A percentile compares a stretch with the other conserved stretches of the same genome.
Evolutionary conservation across 1,140 invertebrate species (phyloP).

Genomic region (Parapsyche elsis): DNA sequence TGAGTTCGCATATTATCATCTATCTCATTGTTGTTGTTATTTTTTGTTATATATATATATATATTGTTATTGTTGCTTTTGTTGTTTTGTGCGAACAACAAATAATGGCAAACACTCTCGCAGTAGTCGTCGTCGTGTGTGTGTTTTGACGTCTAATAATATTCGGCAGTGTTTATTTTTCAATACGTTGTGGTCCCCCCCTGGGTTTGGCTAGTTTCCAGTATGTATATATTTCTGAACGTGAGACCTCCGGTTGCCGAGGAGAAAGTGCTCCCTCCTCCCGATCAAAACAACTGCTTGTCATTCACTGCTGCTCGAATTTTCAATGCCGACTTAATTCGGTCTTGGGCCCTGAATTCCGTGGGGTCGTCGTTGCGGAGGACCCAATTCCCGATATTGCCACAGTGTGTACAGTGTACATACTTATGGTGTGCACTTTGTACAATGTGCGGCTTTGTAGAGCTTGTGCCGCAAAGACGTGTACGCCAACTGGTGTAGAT

Average conservation of each 20-base stretch:
- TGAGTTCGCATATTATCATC: neutral
- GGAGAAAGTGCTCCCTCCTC: neutral
- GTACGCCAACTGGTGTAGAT: neutral
- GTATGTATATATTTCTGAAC: slow-evolving; percentile 4
- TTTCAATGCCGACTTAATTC: neutral
- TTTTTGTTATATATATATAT: too few relatives aligned
- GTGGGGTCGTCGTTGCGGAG: too few relatives aligned
- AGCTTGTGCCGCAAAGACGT: too few relatives aligned
- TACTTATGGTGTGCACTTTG: too few relatives aligned
- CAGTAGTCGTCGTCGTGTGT: neutral
- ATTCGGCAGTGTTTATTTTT: neutral
- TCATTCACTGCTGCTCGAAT: neutral
- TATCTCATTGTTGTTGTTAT: too few relatives aligned
- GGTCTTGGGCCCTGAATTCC: too few relatives aligned
- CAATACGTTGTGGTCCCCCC: slow-evolving; percentile 6
- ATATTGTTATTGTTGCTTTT: too few relatives aligned
- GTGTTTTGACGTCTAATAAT: slow-evolving; percentile 6
- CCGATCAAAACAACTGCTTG: neutral
- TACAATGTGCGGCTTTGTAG: too few relatives aligned
- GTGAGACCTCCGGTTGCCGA: slow-evolving; percentile 17
- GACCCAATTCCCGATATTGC: too few relatives aligned
- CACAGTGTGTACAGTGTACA: too few relatives aligned
- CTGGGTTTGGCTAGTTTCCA: neutral
- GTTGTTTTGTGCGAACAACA: too few relatives aligned
- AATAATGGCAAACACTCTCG: too few relatives aligned